These are phyloP conservation scores for Drosophila buzzatii DNA, from an alignment of 2,888 invertebrate species.

Conservation along the genomic window DNA sequence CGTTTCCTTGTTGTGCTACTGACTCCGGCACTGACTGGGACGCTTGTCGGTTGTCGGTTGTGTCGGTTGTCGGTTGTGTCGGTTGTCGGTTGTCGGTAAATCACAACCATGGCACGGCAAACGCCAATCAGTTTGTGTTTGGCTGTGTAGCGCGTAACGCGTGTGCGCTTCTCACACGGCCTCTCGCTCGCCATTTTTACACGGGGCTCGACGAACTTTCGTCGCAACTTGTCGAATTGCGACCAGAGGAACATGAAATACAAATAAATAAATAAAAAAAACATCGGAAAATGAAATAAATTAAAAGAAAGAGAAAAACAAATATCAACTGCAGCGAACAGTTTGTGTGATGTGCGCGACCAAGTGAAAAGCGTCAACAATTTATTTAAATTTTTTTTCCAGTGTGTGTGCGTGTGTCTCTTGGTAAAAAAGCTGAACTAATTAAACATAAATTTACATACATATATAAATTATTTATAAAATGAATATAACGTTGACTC, in stretches of 20 bases:
- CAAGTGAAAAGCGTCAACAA: conserved; percentile 30
- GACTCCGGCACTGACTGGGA: conserved; percentile 44
- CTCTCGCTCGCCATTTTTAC: conserved; percentile 10
- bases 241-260: conserved; percentile 2
- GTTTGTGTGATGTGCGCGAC: conserved; percentile 27
- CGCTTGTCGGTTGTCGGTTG: conserved; percentile 36
- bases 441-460: background rate
- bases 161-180: conserved; percentile 62
- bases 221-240: conserved; percentile 37
- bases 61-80: conserved; percentile 21
- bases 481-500: background rate
- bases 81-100: conserved; percentile 73
- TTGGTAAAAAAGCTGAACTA: conserved; percentile 1
- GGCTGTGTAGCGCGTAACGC: conserved; percentile 83
- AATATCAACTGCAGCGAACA: background rate
- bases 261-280: background rate
- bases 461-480: background rate
- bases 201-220: conserved; percentile 16
- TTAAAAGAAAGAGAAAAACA: background rate
- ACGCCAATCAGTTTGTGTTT: conserved; percentile 84
- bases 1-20: conserved; percentile 60
- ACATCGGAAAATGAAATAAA: background rate
- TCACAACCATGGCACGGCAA: conserved; percentile 80
- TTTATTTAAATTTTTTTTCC: conserved; percentile 18
- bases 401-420: conserved; percentile 26